Percentiles rank a stretch among this genome's conserved stretches.
These are phyloP conservation scores for Gryon sp. DNA, from an alignment of 1,140 invertebrate genomes.

Conservation along the genomic window DNA sequence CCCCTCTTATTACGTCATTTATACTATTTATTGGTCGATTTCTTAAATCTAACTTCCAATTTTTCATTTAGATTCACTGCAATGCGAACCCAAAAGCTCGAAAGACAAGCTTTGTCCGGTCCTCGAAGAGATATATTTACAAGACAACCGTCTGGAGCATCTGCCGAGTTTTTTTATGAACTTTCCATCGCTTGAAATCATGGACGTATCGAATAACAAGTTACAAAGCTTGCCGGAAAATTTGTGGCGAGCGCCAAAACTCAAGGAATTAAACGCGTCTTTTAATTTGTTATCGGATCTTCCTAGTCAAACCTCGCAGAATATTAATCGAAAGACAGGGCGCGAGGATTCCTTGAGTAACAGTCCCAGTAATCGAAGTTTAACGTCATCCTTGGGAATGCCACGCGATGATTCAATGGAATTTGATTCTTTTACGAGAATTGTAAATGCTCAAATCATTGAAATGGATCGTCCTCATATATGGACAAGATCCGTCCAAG, in stretches of 20 bases:
- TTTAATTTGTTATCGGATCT: slow-evolving; percentile 93
- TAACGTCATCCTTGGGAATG: slow-evolving; percentile 66
- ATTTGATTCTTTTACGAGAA: slow-evolving; percentile 75
- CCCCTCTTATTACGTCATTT: too few relatives aligned
- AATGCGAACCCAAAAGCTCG: slow-evolving; percentile 79
- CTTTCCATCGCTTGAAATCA: slow-evolving; percentile 87
- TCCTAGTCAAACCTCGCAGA: slow-evolving; percentile 81
- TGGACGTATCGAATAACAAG: slow-evolving; percentile 97
- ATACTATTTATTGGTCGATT: not conserved
- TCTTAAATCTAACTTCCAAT: not conserved
- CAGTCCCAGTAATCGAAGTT: slow-evolving; percentile 69
- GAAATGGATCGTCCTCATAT: slow-evolving; percentile 85
- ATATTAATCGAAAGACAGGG: slow-evolving; percentile 65
- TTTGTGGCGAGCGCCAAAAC: slow-evolving; percentile 93
- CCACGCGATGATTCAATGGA: slow-evolving; percentile 74
- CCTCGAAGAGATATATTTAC: slow-evolving; percentile 92
- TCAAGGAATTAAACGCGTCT: slow-evolving; percentile 94
- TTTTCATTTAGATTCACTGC: slow-evolving; percentile 54
- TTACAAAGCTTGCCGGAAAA: slow-evolving; percentile 90
- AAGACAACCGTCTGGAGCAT: slow-evolving; percentile 92
- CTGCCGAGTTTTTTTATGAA: slow-evolving; percentile 90
- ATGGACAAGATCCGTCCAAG: slow-evolving; percentile 85
- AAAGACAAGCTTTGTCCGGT: slow-evolving; percentile 83
- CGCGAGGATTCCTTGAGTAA: slow-evolving; percentile 70
- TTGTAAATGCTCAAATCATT: slow-evolving; percentile 74